Conservation (phyloP, 2,797 vertebrate species). For the Diplodus puntazzo region DNA sequence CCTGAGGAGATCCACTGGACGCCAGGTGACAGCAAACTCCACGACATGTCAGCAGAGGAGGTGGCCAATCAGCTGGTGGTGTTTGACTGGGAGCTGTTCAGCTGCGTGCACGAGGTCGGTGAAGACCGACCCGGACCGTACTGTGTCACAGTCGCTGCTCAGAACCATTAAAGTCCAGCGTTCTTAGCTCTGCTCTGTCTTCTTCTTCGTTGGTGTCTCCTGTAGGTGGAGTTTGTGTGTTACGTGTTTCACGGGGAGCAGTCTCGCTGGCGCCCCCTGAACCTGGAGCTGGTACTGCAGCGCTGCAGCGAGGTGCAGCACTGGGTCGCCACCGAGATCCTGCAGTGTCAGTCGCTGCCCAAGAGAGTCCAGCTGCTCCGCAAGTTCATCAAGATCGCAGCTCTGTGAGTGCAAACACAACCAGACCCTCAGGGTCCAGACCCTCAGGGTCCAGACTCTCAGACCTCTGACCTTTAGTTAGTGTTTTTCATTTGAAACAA, state of each 20-base stretch:
- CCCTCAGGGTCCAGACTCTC: too few relatives aligned
- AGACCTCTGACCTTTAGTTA: too few relatives aligned
- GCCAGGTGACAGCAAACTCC: constrained; percentile 94
- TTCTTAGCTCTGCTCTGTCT: not conserved
- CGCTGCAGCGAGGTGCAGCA: constrained; percentile 97
- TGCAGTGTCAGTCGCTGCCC: constrained; percentile 93
- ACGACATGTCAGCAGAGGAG: constrained; percentile 94
- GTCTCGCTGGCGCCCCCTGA: constrained; percentile 94
- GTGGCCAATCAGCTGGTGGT: constrained; percentile 94
- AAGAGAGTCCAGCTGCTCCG: constrained; percentile 94
- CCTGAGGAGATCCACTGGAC: constrained; percentile 96
- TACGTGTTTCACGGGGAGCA: constrained; percentile 96
- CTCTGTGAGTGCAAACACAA: constrained; percentile 87
- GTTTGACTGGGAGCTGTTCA: constrained; percentile 98
- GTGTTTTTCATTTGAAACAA: too few relatives aligned
- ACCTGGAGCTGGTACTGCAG: constrained; percentile 96
- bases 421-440: too few relatives aligned
- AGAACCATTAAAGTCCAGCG: not conserved
- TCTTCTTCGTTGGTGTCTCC: constrained; percentile 19
- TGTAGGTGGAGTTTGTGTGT: constrained; percentile 96
- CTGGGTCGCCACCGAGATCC: constrained; percentile 96
- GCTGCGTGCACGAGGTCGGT: constrained; percentile 94
- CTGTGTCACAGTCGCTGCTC: not conserved
- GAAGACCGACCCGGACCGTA: too few relatives aligned
- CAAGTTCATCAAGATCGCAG: constrained; percentile 97